These are phyloP conservation scores for Crioceris asparagi DNA, from an alignment of 2,888 invertebrate genomes.

Conservation along the genomic window DNA sequence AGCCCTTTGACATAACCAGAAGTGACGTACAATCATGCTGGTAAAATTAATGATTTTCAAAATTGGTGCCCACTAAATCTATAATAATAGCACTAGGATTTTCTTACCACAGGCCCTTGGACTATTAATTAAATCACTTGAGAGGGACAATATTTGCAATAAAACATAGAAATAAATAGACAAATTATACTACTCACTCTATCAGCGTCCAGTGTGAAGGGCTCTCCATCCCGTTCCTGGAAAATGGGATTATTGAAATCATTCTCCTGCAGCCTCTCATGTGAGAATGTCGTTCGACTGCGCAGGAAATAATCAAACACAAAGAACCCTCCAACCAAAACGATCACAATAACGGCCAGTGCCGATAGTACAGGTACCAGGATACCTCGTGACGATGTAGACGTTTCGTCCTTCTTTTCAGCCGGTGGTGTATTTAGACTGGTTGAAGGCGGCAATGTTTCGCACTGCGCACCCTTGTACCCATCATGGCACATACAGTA, in stretches of 20 bases:
- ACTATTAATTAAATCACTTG: too few relatives aligned
- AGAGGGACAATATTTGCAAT: too few relatives aligned
- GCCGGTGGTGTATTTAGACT: neutral
- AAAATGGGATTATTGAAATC: conserved; percentile 82
- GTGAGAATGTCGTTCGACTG: conserved; percentile 50
- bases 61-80: too few relatives aligned
- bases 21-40: too few relatives aligned
- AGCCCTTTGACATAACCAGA: too few relatives aligned
- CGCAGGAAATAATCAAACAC: conserved; percentile 28
- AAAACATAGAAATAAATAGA: too few relatives aligned
- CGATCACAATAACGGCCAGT: conserved; percentile 24
- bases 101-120: too few relatives aligned
- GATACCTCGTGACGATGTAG: conserved; percentile 19
- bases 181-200: conserved; percentile 43
- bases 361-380: conserved; percentile 24
- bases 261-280: conserved; percentile 71
- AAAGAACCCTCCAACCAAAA: conserved; percentile 25
- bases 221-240: conserved; percentile 57
- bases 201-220: conserved; percentile 47
- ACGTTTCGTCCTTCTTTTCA: too few relatives aligned
- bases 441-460: too few relatives aligned
- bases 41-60: too few relatives aligned
- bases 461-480: conserved; percentile 38
- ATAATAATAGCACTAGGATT: too few relatives aligned
- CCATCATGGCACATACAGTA: conserved; percentile 39